phyloP scores from a whole-genome alignment of 2,888 invertebrate species.

The Aproaerema taeniolella region DNA sequence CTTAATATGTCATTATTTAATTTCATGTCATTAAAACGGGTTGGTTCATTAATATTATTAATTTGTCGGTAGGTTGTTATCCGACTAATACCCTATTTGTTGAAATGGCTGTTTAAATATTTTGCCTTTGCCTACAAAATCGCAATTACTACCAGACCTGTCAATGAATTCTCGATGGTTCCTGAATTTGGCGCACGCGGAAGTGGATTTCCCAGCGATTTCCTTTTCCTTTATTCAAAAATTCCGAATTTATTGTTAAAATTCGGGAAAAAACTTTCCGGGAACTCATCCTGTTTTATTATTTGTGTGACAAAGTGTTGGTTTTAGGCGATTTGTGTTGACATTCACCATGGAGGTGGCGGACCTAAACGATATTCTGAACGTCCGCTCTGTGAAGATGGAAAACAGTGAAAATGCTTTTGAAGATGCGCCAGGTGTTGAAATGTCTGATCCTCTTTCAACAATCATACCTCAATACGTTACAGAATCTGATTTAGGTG shows the following conservation, averaged over 20 bases:
- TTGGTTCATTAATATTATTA: too few species aligned
- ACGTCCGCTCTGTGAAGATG: slow-evolving; percentile 63
- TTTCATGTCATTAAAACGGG: too few species aligned
- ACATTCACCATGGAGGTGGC: slow-evolving; percentile 52
- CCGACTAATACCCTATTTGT: too few species aligned
- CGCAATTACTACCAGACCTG: too few species aligned
- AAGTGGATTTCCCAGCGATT: slow-evolving; percentile 52
- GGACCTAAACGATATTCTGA: slow-evolving; percentile 60
- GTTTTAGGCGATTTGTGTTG: neutral
- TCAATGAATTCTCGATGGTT: slow-evolving; percentile 32
- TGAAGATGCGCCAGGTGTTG: slow-evolving; percentile 40
- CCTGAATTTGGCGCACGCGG: slow-evolving; percentile 60
- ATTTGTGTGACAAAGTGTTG: neutral
- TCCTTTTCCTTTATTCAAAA: slow-evolving; percentile 61
- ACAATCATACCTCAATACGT: slow-evolving; percentile 65
- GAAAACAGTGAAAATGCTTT: slow-evolving; percentile 51
- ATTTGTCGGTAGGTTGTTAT: too few species aligned
- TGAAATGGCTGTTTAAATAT: too few species aligned
- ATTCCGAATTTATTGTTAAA: slow-evolving; percentile 42
- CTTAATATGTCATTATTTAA: too few species aligned
- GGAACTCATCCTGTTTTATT: slow-evolving; percentile 5
- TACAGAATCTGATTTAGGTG: slow-evolving; percentile 67
- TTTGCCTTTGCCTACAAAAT: too few species aligned
- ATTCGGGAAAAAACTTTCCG: slow-evolving; percentile 29
- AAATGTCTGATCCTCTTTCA: slow-evolving; percentile 47